Evolutionary conservation across 2,888 invertebrate species (phyloP).

Genomic region (Torymus texanus): DNA sequence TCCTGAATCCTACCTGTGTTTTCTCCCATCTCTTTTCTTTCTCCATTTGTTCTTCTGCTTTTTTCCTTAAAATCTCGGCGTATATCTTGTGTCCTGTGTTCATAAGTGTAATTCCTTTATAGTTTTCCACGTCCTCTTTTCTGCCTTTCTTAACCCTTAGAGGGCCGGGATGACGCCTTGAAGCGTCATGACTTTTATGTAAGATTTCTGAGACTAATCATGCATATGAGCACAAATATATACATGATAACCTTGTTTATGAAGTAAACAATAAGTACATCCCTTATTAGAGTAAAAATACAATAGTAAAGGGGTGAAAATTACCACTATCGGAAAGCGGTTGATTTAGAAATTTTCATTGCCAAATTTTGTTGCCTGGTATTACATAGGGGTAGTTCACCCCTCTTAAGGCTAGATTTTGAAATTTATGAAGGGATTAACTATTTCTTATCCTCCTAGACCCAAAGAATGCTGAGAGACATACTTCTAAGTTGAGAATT

Average conservation of each 20-base stretch:
- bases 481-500: background rate
- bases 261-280: background rate
- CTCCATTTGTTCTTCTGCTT: too few relatives aligned
- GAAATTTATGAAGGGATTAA: constrained; percentile 11
- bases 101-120: background rate
- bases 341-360: constrained; percentile 12
- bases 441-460: constrained; percentile 12
- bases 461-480: constrained; percentile 8
- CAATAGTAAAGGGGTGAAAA: constrained; percentile 19
- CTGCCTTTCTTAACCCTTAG: background rate
- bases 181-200: too few relatives aligned
- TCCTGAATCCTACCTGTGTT: too few relatives aligned
- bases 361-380: background rate
- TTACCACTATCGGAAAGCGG: constrained; percentile 13
- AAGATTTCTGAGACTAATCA: too few relatives aligned
- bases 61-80: background rate
- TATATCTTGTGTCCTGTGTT: background rate
- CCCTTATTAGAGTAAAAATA: constrained; percentile 1
- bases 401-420: constrained; percentile 16
- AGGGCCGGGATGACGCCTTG: too few relatives aligned
- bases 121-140: background rate
- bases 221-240: too few relatives aligned
- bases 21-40: too few relatives aligned
- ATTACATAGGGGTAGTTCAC: background rate
- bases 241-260: too few relatives aligned